Evolutionary conservation across 2,888 invertebrate genomes (phyloP), one percentile per base, ranked within the genome.

Genomic region (Agriopis aurantiaria): DNA sequence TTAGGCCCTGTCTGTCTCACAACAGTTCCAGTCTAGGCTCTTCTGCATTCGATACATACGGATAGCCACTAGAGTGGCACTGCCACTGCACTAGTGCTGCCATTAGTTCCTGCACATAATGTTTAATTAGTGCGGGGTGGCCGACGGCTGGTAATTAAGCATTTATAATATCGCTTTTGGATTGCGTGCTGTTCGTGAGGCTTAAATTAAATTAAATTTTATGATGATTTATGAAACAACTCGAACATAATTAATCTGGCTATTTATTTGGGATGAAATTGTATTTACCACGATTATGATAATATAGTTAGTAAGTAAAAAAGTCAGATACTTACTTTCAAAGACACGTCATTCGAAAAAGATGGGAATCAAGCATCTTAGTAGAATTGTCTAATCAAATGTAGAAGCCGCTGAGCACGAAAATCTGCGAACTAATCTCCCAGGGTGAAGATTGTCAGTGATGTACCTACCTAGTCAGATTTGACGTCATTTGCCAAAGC

Each of bases 31-130:
- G 45, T 23, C 23, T 51, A 51, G 52, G 45, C 14, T 52, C 51
- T 1, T 53, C 49, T 66, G 41, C 67, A 33, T 67, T 48, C 58
- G 63, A 63, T 53, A 68, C 64, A 69, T 63, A 58, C 55, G 55
- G 43, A n/a, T 66, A 60, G 10, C 43, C 17, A 17, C 53, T 52
- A 11, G 17, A 10, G 46, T 41, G 43, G 17, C 43, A 53, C 33
- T 62, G 33, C 53, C 45, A 7, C 40, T 11, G 46, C 49, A 48
- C 57, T 58, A 41, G 46, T 52, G 46, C 9, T 41, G 41, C 64
- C 59, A 64, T 69, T 69, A 69, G 43, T 14, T 46, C 48, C 62
- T 53, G 59, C 45, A 69, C 56, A 61, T 69, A 49, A 65, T 51
- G 64, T 69, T 65, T 65, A 69, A 69, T 69, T 69, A 56, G 60